phyloP scores from a whole-genome alignment of 2,888 invertebrate genomes.

The Aleiodes leptofemur region DNA sequence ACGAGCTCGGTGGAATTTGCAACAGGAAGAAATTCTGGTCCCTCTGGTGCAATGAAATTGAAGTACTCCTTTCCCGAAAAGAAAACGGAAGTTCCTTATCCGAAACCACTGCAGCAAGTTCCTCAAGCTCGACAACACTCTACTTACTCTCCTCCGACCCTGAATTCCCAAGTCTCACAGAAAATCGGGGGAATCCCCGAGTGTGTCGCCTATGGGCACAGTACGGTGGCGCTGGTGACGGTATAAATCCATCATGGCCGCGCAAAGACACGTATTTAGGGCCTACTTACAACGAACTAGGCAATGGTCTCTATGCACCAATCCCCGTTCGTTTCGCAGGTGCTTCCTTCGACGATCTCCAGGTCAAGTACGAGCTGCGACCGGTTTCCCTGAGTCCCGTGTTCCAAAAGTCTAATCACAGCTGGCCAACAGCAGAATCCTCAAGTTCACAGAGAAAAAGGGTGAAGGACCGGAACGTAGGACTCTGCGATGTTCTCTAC shows the following conservation, averaged over 20 bases:
- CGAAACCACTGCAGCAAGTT: slow-evolving; percentile 77
- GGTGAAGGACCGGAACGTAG: slow-evolving; percentile 41
- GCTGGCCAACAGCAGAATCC: slow-evolving; percentile 58
- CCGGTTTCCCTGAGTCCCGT: slow-evolving; percentile 20
- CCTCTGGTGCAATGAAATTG: slow-evolving; percentile 79
- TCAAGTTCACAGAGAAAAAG: background rate
- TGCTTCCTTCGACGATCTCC: slow-evolving; percentile 57
- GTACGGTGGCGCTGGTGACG: slow-evolving; percentile 63
- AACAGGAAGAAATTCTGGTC: slow-evolving; percentile 80
- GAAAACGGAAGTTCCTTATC: slow-evolving; percentile 76
- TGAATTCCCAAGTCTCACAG: slow-evolving; percentile 62
- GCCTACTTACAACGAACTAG: slow-evolving; percentile 59
- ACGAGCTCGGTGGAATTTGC: slow-evolving; percentile 81
- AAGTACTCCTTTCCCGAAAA: slow-evolving; percentile 73
- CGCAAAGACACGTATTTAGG: slow-evolving; percentile 79
- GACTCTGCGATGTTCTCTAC: slow-evolving; percentile 64
- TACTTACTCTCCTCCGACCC: slow-evolving; percentile 74
- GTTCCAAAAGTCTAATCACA: slow-evolving; percentile 52
- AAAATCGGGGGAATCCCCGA: slow-evolving; percentile 51
- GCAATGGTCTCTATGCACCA: slow-evolving; percentile 62
- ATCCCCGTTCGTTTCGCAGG: slow-evolving; percentile 62
- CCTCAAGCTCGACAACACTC: slow-evolving; percentile 75
- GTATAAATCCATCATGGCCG: slow-evolving; percentile 74
- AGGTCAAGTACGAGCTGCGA: slow-evolving; percentile 13
- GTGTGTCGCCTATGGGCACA: slow-evolving; percentile 61